These are phyloP conservation scores for Caenorhabditis macrosperma DNA, from an alignment of 2,888 invertebrate genomes.

Conservation along the genomic window DNA sequence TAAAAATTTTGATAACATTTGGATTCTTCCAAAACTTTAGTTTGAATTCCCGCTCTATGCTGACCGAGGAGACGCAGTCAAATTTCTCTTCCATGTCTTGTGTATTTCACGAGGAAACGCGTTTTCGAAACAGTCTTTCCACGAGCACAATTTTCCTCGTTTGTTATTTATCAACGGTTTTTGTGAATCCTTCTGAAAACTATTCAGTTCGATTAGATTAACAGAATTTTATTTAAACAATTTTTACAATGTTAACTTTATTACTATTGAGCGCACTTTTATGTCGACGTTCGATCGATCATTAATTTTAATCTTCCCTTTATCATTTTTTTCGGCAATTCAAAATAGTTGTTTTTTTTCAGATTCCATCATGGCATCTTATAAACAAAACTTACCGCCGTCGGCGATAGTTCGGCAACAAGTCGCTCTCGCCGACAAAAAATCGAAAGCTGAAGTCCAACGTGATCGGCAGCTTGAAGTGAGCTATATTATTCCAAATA, in stretches of 20 bases:
- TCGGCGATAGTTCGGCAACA: conserved; percentile 60
- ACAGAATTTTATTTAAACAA: too few relatives aligned
- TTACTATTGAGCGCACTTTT: too few relatives aligned
- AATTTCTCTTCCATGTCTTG: background rate
- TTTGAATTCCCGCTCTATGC: background rate
- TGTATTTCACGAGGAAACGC: conserved; percentile 2
- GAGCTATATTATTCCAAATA: too few relatives aligned
- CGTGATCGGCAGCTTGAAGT: conserved; percentile 71
- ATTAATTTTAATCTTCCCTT: background rate
- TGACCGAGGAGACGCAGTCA: background rate
- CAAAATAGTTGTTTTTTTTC: conserved; percentile 2
- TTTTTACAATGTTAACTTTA: too few relatives aligned
- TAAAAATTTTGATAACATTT: too few relatives aligned
- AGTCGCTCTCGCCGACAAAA: conserved; percentile 56
- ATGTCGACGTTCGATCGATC: too few relatives aligned
- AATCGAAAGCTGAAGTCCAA: conserved; percentile 72
- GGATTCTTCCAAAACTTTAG: too few relatives aligned
- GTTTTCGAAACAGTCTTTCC: conserved; percentile 6
- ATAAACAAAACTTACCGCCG: conserved; percentile 63
- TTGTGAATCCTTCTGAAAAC: too few relatives aligned
- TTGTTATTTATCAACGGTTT: too few relatives aligned
- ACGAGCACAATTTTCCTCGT: too few relatives aligned
- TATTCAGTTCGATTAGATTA: too few relatives aligned
- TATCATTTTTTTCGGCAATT: background rate
- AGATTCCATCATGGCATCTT: conserved; percentile 64